Percentiles rank a stretch among this genome's conserved stretches.
phyloP scores from a whole-genome alignment of 2,797 vertebrate species.

The Dicrostonyx torquatus region DNA sequence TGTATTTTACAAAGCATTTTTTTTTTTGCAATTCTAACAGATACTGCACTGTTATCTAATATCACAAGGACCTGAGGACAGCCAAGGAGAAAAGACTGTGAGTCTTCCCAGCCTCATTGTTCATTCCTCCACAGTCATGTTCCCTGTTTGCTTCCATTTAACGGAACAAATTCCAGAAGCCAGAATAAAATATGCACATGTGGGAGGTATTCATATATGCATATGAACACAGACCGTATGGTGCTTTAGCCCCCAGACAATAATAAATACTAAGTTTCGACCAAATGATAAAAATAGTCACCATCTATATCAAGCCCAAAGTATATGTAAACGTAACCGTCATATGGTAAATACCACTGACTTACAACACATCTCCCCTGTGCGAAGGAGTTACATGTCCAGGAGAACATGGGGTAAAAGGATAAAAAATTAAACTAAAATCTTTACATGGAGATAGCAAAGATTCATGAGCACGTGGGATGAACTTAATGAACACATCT shows the following conservation, averaged over 20 bases:
- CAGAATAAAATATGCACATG: not conserved
- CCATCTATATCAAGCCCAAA: not conserved
- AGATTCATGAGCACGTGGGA: constrained; percentile 33
- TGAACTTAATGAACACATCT: not conserved
- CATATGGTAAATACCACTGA: not conserved
- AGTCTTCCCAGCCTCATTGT: not conserved
- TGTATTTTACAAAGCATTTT: not conserved
- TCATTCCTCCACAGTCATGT: not conserved
- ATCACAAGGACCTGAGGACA: not conserved
- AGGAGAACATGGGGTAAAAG: not conserved
- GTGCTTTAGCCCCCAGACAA: not conserved
- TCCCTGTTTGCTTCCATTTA: constrained; percentile 13
- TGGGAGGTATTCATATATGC: not conserved
- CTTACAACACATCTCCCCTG: not conserved
- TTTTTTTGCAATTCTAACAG: not conserved
- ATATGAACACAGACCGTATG: not conserved
- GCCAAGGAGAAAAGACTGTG: not conserved
- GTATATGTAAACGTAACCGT: constrained; percentile 36
- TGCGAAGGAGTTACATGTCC: constrained; percentile 34
- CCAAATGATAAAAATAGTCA: constrained; percentile 41
- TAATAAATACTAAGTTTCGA: constrained; percentile 9
- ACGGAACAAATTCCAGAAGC: not conserved
- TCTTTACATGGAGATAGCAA: constrained; percentile 13
- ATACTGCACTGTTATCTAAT: constrained; percentile 34
- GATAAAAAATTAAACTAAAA: not conserved